These are phyloP conservation scores for Tyto alba DNA, from an alignment of 2,113 vertebrate genomes.

Conservation along the genomic window DNA sequence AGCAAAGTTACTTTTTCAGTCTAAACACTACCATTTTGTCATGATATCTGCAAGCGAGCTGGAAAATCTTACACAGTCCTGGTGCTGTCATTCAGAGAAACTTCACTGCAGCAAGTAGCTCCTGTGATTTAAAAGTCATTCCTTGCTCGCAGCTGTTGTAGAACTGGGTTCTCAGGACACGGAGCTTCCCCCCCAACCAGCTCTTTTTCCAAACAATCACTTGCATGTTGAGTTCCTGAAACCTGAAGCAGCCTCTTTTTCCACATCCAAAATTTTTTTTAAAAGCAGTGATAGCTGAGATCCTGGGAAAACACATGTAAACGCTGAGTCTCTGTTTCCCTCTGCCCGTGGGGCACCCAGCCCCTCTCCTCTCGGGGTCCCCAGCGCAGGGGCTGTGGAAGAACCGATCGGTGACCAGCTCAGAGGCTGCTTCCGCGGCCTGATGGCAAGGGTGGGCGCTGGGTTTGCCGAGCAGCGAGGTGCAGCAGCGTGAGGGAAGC, in stretches of 20 bases:
- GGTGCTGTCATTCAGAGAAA: neutral
- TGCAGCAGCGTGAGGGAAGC: neutral
- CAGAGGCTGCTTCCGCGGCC: neutral
- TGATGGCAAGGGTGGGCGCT: fast-evolving
- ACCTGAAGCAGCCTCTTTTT: neutral
- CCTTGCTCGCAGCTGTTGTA: neutral
- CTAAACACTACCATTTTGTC: neutral
- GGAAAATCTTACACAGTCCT: neutral
- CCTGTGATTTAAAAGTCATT: neutral
- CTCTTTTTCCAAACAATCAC: neutral
- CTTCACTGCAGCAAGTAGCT: neutral
- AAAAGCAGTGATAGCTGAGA: neutral
- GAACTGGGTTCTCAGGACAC: neutral
- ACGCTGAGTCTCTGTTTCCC: neutral
- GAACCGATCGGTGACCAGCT: neutral
- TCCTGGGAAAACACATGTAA: neutral
- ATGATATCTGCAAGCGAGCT: neutral
- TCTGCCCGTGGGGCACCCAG: fast-evolving
- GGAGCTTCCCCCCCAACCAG: neutral
- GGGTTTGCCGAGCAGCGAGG: fast-evolving
- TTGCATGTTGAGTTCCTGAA: neutral
- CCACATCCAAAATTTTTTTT: neutral
- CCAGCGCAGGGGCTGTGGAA: neutral
- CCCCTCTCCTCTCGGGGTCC: neutral
- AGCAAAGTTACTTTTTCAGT: neutral